These are phyloP conservation scores for Aethes cnicana DNA, from an alignment of 2,888 invertebrate genomes.

Conservation along the genomic window DNA sequence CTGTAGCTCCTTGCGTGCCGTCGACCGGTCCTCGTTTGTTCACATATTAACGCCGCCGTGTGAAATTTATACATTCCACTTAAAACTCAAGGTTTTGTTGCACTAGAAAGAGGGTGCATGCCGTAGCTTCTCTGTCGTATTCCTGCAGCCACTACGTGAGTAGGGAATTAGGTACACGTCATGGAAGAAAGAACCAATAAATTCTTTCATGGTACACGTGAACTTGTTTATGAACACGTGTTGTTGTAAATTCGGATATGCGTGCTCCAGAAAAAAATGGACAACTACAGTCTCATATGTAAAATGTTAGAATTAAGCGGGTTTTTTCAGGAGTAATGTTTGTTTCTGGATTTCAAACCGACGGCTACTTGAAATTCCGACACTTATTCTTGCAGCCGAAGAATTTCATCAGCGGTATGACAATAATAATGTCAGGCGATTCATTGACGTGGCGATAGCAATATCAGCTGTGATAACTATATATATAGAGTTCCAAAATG, in stretches of 20 bases:
- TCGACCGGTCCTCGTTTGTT: not conserved
- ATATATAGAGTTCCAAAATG: slow-evolving; percentile 13
- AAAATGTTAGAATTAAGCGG: slow-evolving; percentile 12
- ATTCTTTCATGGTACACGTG: too few species aligned
- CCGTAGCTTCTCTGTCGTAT: not conserved
- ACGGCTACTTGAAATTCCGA: not conserved
- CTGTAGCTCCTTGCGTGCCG: not conserved
- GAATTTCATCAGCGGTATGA: slow-evolving; percentile 21
- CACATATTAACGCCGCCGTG: slow-evolving; percentile 2
- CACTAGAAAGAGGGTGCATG: not conserved
- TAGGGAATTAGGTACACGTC: too few species aligned
- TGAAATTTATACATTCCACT: slow-evolving; percentile 13
- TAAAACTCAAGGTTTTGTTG: slow-evolving; percentile 8
- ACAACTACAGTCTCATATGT: slow-evolving; percentile 19
- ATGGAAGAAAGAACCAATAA: too few species aligned
- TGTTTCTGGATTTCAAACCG: not conserved
- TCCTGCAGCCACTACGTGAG: too few species aligned
- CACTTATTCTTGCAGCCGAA: slow-evolving; percentile 11
- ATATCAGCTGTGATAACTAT: slow-evolving; percentile 18
- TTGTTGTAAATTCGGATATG: slow-evolving; percentile 4
- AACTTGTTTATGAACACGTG: slow-evolving; percentile 19
- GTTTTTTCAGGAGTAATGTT: slow-evolving; percentile 7
- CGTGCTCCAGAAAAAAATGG: slow-evolving; percentile 14
- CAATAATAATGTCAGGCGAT: slow-evolving; percentile 28
- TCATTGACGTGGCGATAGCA: slow-evolving; percentile 19